These are phyloP conservation scores for Scaptomyza graminum DNA, from an alignment of 1,140 invertebrate species.

Conservation along the genomic window DNA sequence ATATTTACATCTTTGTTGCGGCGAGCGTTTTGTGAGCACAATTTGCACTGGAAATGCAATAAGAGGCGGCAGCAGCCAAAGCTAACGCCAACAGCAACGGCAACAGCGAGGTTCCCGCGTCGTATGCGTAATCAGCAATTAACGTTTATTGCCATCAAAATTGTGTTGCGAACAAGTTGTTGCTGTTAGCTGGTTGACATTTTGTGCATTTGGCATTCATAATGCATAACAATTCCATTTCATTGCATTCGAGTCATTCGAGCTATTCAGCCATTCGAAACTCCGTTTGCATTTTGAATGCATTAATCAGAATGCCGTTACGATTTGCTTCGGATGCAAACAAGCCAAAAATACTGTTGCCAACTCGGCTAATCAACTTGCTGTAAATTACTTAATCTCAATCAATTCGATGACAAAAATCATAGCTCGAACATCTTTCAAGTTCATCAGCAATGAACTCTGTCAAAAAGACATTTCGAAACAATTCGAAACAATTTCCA, in stretches of 20 bases:
- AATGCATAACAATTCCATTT: constrained; percentile 6
- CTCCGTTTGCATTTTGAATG: neutral
- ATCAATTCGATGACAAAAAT: no score
- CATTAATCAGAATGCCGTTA: no score
- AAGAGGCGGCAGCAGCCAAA: no score
- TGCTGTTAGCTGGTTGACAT: neutral
- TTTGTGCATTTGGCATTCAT: constrained; percentile 14
- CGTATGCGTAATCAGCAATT: constrained; percentile 73
- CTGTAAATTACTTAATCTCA: neutral
- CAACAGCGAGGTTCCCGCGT: neutral
- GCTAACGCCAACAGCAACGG: no score
- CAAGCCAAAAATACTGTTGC: constrained; percentile 7
- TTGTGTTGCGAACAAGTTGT: constrained; percentile 12
- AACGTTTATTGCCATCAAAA: constrained; percentile 69
- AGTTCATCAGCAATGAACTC: no score
- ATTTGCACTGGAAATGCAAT: constrained; percentile 31
- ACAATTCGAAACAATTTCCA: no score
- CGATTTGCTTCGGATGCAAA: no score
- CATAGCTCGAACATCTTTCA: no score
- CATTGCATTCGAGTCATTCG: neutral
- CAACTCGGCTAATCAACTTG: constrained; percentile 64
- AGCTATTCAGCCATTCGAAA: constrained; percentile 2
- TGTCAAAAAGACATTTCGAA: no score
- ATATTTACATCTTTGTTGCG: constrained; percentile 33
- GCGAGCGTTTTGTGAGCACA: constrained; percentile 28